Evolutionary conservation across 2,888 invertebrate species (phyloP).

Genomic region (Yponomeuta sedellus): DNA sequence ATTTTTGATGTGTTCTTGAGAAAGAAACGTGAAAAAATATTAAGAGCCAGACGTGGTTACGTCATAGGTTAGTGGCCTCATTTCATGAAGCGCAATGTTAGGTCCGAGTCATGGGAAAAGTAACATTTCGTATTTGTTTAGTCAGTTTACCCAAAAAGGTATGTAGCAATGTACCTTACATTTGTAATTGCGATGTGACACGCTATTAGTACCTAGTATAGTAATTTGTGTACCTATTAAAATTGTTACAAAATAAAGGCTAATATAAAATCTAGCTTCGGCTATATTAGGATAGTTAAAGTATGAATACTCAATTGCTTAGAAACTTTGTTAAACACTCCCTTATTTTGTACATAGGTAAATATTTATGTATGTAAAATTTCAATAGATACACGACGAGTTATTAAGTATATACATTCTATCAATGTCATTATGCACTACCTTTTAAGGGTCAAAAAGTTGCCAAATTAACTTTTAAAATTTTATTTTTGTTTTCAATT

Average conservation of each 20-base stretch:
- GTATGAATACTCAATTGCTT: neutral
- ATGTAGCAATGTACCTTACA: neutral
- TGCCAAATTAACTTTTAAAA: constrained; percentile 13
- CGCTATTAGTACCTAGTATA: neutral
- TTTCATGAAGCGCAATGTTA: neutral
- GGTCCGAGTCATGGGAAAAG: constrained; percentile 1
- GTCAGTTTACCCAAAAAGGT: constrained; percentile 5
- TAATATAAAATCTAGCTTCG: neutral
- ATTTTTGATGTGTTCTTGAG: neutral
- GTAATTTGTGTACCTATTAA: constrained; percentile 3
- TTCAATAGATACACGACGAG: constrained; percentile 4
- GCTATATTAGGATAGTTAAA: neutral
- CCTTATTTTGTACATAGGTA: neutral
- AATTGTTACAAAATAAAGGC: neutral
- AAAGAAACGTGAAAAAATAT: neutral
- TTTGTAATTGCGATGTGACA: neutral
- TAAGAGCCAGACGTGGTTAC: neutral
- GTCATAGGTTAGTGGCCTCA: neutral
- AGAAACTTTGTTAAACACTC: neutral
- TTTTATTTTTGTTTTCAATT: neutral
- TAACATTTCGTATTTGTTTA: neutral
- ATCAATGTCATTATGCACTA: neutral
- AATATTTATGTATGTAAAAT: neutral
- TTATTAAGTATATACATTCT: neutral
- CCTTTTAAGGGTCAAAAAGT: neutral